Conservation (phyloP, 2,888 invertebrate species). For the Isoperla grammatica region DNA sequence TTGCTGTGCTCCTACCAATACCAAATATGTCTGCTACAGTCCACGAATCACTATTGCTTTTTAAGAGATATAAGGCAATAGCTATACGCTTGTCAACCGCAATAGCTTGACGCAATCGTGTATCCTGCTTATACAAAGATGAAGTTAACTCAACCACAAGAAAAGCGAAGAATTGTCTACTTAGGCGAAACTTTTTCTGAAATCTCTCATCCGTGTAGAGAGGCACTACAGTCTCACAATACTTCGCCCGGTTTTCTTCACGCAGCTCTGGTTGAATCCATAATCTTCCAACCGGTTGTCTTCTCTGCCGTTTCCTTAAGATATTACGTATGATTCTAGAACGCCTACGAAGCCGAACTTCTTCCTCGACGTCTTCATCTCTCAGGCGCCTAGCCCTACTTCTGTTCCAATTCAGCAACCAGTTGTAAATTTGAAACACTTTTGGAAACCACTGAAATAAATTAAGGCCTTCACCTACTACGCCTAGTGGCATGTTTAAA, state of each 20-base stretch:
- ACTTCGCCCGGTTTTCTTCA: background rate
- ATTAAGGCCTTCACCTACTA: too few relatives aligned
- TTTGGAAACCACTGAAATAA: too few relatives aligned
- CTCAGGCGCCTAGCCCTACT: too few relatives aligned
- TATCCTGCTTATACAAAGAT: conserved; percentile 9
- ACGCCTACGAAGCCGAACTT: too few relatives aligned
- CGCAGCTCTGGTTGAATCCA: conserved; percentile 37
- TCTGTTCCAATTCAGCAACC: too few relatives aligned
- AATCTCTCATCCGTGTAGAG: conserved; percentile 1
- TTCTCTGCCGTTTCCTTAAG: conserved; percentile 46
- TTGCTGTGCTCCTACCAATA: conserved; percentile 20
- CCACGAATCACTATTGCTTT: conserved; percentile 19
- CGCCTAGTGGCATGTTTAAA: too few relatives aligned
- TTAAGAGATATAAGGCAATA: conserved; percentile 18
- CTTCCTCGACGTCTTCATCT: too few relatives aligned
- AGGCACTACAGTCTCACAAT: conserved; percentile 11
- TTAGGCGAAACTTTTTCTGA: background rate
- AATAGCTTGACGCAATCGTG: conserved; percentile 20
- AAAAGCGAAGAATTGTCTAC: background rate
- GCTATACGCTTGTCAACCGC: conserved; percentile 17
- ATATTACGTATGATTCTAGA: too few relatives aligned
- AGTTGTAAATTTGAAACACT: too few relatives aligned
- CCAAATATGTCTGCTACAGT: conserved; percentile 20
- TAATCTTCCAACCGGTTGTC: conserved; percentile 42
- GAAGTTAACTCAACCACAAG: background rate